Evolutionary conservation across 2,797 vertebrate species (phyloP).

Genomic region (Oreortyx pictus): DNA sequence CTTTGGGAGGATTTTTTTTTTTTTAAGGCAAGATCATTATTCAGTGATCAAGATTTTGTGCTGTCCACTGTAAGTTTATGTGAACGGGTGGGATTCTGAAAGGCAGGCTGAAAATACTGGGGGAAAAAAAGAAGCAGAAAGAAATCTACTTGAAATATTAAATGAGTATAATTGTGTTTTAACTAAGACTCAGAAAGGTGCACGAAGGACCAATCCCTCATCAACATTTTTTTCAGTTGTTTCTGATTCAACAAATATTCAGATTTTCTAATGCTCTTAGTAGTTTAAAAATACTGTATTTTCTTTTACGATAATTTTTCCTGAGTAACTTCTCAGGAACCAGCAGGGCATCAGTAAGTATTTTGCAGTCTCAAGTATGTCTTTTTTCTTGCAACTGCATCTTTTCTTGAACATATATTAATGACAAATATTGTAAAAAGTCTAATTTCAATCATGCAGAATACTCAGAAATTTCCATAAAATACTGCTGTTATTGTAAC

Average conservation of each 20-base stretch:
- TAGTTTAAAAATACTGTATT: slow-evolving; percentile 57
- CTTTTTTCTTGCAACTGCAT: slow-evolving; percentile 47
- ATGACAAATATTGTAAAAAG: slow-evolving; percentile 14
- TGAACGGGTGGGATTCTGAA: slow-evolving; percentile 7
- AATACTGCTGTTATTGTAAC: slow-evolving; percentile 23
- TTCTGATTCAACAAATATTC: slow-evolving; percentile 30
- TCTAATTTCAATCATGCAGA: slow-evolving; percentile 41
- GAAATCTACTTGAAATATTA: background rate
- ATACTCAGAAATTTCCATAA: slow-evolving; percentile 29
- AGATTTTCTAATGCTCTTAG: slow-evolving; percentile 33
- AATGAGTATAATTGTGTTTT: background rate
- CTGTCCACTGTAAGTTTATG: slow-evolving; percentile 8
- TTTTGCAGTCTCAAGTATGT: slow-evolving; percentile 58
- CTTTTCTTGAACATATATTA: slow-evolving; percentile 26
- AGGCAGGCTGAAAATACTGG: background rate
- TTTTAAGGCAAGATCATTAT: background rate
- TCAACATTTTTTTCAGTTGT: background rate
- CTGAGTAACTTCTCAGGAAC: slow-evolving; percentile 42
- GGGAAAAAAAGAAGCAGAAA: background rate
- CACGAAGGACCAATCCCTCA: background rate
- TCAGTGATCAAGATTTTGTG: background rate
- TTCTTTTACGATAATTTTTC: slow-evolving; percentile 65
- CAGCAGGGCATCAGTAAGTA: slow-evolving; percentile 67
- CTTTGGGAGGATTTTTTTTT: background rate
- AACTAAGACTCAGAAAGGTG: background rate